These are phyloP conservation scores for Pteropus rufus DNA, from an alignment of 2,797 vertebrate genomes.

Conservation along the genomic window DNA sequence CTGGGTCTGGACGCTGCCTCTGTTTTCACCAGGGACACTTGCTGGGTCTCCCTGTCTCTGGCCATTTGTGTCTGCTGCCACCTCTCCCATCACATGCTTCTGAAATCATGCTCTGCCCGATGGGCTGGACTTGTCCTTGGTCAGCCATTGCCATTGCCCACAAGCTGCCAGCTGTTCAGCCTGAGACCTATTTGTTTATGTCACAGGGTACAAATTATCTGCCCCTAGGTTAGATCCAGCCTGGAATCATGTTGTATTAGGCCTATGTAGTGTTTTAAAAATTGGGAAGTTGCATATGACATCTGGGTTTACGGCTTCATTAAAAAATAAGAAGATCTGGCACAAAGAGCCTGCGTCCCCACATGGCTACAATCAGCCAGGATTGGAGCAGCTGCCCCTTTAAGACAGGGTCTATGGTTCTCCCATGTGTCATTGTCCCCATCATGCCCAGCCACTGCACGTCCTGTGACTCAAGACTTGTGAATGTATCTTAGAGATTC, in stretches of 20 bases:
- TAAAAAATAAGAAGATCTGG: not conserved
- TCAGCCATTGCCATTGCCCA: not conserved
- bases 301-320: not conserved
- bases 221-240: not conserved
- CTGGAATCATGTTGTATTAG: not conserved
- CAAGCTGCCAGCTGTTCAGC: not conserved
- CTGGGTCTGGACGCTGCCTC: not conserved
- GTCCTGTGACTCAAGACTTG: not conserved
- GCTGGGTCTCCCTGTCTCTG: not conserved
- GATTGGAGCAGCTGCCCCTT: not conserved
- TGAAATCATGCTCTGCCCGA: not conserved
- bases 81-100: not conserved
- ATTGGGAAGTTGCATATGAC: not conserved
- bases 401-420: not conserved
- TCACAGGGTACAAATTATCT: not conserved
- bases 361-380: too few relatives aligned
- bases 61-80: not conserved
- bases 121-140: not conserved
- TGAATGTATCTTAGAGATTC: not conserved
- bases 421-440: not conserved
- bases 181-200: not conserved
- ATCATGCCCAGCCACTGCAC: not conserved
- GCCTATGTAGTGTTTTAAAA: not conserved
- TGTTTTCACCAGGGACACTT: not conserved
- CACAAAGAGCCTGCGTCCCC: not conserved